Evolutionary conservation across 2,797 vertebrate genomes (phyloP).

Genomic region (Hippopotamyrus pictus): DNA sequence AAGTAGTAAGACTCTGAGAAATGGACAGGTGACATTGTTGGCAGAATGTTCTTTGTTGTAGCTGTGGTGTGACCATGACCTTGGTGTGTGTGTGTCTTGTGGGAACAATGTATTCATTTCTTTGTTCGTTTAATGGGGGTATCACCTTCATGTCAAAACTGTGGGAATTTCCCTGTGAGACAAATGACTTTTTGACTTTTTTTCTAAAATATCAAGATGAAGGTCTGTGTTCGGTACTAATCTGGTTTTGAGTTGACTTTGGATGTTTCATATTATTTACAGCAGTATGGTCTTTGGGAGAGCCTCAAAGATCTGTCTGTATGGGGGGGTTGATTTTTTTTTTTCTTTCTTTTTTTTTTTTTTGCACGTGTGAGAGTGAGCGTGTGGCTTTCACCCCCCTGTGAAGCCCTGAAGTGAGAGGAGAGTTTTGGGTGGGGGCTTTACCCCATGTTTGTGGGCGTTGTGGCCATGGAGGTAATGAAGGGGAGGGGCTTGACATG

Average conservation of each 20-base stretch:
- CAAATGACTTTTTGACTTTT: background rate
- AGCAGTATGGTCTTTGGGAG: background rate
- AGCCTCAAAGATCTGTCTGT: background rate
- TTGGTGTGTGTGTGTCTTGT: background rate
- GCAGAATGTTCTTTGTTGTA: background rate
- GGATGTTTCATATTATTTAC: background rate
- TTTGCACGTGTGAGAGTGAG: background rate
- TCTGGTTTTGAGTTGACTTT: background rate
- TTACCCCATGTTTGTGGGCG: background rate
- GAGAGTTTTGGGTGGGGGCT: background rate
- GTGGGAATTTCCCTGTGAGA: background rate
- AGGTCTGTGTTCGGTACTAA: background rate
- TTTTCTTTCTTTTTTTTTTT: background rate
- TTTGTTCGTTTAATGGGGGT: background rate
- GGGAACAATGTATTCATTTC: background rate
- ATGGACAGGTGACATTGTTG: background rate
- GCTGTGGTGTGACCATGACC: background rate
- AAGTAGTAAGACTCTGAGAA: background rate
- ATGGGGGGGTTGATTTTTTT: background rate
- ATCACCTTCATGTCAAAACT: background rate
- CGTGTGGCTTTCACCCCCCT: background rate
- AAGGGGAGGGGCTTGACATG: background rate
- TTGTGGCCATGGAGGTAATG: background rate
- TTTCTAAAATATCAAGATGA: background rate
- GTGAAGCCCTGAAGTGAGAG: background rate